Conservation (phyloP, 2,888 invertebrate species). For the Pycnomerus fuliginosus region DNA sequence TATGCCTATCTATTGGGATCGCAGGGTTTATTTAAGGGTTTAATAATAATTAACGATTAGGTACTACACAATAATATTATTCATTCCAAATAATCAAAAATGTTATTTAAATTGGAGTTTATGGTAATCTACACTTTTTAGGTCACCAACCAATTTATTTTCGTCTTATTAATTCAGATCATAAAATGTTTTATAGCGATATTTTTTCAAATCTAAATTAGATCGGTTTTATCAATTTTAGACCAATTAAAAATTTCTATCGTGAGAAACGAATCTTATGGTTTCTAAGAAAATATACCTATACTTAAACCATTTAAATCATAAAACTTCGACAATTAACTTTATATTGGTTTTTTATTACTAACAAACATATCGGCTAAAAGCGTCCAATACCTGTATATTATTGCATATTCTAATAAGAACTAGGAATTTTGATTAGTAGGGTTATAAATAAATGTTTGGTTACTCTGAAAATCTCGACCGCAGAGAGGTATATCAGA, state of each 20-base stretch:
- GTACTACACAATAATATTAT: too few relatives aligned
- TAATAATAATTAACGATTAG: too few relatives aligned
- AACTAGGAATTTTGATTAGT: conserved; percentile 9
- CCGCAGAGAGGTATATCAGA: conserved; percentile 24
- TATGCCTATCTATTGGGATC: too few relatives aligned
- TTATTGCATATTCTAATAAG: conserved; percentile 1
- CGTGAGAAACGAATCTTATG: conserved; percentile 12
- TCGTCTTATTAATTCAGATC: conserved; percentile 15
- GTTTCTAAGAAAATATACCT: conserved; percentile 15
- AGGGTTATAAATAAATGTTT: conserved; percentile 7
- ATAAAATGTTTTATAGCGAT: conserved; percentile 18
- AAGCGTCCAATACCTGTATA: conserved; percentile 2
- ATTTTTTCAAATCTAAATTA: conserved; percentile 15
- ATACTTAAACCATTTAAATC: conserved; percentile 14
- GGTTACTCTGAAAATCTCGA: too few relatives aligned
- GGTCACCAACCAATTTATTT: conserved; percentile 21
- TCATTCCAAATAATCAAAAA: too few relatives aligned
- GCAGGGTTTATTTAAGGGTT: too few relatives aligned
- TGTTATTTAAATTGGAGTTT: too few relatives aligned
- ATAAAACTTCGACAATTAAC: conserved; percentile 20
- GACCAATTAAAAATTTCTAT: conserved; percentile 15
- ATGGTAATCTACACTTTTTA: too few relatives aligned
- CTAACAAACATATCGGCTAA: conserved; percentile 1
- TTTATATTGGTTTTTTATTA: conserved; percentile 22
- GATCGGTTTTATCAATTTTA: conserved; percentile 16